These are phyloP conservation scores for Linurgus olivaceus DNA, from an alignment of 2,797 vertebrate species.

Conservation along the genomic window DNA sequence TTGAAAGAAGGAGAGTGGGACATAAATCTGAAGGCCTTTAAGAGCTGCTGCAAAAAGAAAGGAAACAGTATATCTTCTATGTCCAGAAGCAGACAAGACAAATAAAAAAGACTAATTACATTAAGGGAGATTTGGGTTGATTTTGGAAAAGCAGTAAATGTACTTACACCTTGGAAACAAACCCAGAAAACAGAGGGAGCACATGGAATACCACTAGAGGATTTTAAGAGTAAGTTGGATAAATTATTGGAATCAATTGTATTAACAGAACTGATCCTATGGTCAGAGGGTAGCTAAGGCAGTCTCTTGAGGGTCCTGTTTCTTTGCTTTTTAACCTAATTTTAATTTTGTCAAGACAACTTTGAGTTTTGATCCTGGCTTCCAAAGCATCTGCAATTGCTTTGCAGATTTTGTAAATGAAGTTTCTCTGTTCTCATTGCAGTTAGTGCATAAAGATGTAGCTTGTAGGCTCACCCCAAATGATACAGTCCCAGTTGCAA, in stretches of 20 bases:
- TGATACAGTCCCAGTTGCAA: background rate
- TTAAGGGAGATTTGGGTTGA: background rate
- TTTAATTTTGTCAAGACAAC: background rate
- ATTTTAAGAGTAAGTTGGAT: background rate
- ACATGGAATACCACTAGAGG: background rate
- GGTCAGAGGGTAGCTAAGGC: background rate
- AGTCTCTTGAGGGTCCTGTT: background rate
- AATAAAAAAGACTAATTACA: background rate
- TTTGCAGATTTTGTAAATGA: background rate
- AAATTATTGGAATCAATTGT: background rate
- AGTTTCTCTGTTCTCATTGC: background rate
- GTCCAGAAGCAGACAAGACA: background rate
- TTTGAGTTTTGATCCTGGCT: background rate
- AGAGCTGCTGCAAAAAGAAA: background rate
- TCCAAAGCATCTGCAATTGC: background rate
- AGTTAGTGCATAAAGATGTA: background rate
- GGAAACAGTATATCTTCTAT: background rate
- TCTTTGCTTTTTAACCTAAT: background rate
- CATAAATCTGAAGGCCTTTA: background rate
- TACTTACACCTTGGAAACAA: background rate
- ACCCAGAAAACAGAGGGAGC: background rate
- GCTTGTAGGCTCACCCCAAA: background rate
- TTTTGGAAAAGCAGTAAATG: background rate
- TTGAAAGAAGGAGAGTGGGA: background rate
- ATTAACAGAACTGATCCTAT: background rate